Evolutionary conservation across 2,113 vertebrate genomes (phyloP), one percentile per base, ranked within the genome.

Genomic region (Saguinus midas): DNA sequence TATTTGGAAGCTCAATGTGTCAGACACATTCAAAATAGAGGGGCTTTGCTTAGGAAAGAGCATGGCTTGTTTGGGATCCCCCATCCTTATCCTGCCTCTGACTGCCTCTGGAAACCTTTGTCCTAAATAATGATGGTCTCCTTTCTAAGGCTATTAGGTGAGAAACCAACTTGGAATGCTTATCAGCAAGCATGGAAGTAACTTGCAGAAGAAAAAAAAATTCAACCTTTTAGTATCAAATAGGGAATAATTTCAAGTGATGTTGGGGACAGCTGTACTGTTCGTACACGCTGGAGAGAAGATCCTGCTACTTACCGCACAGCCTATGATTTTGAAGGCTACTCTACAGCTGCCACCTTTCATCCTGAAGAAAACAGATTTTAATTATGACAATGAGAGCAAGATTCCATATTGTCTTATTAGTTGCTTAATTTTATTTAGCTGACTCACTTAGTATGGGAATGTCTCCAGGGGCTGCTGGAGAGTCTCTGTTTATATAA

Each of bases 371-470:
- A 91, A 82, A 66, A 10, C 40, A 45, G 23, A n/a, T 82, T 45
- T 50, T 87, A 78, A 90, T 8, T 25, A 29, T 25, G 66, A 35
- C 45, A 37, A 27, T 32, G 61, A 87, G 35, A 90, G 73, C 23
- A 86, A 83, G 48, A 40, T 23, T 10, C 1, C 17, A 32, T 1
- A 8, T 32, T 2, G 43, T 85, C 91, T 66, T 70, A 83, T 96
- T 94, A 52, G 82, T 75, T 68, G 29, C 48, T 95, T 86, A 20
- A 64, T 96, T 83, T 87, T 83, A 35, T 84, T 88, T 80, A 57
- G 61, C n/a, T 37, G 29, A 52, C n/a, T 94, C 29, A 29, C 12
- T 86, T 73, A 43, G 57, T 79, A 17, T 93, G 37, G 37, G 32
- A 87, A 87, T 43, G 12, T 92, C 52, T 76, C 55, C 29, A 55